Conservation (phyloP, 2,113 vertebrate genomes). For the Varanus salvator region DNA sequence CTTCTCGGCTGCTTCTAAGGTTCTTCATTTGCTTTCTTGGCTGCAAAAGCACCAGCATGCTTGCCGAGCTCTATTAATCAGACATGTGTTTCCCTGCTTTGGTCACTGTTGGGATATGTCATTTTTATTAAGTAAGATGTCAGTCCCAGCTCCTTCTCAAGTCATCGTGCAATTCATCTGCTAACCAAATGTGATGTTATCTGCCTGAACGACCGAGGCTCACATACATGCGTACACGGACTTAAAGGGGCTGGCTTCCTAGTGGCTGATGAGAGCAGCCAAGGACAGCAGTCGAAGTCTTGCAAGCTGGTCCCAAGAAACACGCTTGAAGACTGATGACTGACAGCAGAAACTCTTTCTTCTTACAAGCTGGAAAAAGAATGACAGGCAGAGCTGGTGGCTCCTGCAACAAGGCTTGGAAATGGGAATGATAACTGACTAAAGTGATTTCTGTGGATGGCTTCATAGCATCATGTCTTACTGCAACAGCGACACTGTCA, state of each 20-base stretch:
- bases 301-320: not conserved
- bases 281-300: not conserved
- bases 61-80: not conserved
- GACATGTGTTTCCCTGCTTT: not conserved
- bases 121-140: not conserved
- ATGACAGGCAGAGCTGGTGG: fast-evolving
- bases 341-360: not conserved
- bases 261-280: not conserved
- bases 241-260: not conserved
- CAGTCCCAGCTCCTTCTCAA: not conserved
- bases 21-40: not conserved
- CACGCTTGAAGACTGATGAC: not conserved
- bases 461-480: not conserved
- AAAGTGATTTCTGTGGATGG: not conserved
- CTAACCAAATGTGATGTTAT: constrained; percentile 4
- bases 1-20: not conserved
- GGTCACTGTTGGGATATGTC: constrained; percentile 15
- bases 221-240: not conserved
- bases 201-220: not conserved
- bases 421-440: not conserved
- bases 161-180: not conserved
- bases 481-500: not conserved
- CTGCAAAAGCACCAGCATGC: constrained; percentile 4
- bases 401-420: not conserved
- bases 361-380: not conserved